These are phyloP conservation scores for Anoplophora glabripennis DNA, from an alignment of 1,140 invertebrate species.

Conservation along the genomic window DNA sequence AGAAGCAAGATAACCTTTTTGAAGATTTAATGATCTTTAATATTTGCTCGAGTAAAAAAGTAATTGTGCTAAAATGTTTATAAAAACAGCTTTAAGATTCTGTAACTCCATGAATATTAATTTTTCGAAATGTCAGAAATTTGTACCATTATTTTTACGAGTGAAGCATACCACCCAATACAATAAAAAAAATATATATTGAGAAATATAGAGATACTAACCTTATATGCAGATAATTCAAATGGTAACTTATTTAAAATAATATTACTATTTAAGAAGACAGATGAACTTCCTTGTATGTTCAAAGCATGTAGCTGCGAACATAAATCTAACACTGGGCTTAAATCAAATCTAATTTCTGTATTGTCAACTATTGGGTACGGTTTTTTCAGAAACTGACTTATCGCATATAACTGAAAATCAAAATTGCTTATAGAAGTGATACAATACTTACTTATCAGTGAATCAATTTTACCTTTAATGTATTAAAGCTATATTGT, in stretches of 20 bases:
- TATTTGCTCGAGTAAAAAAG: too few relatives aligned
- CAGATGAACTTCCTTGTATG: slow-evolving; percentile 65
- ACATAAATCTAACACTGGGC: slow-evolving; percentile 86
- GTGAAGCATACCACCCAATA: too few relatives aligned
- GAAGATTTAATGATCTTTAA: too few relatives aligned
- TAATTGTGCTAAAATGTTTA: too few relatives aligned
- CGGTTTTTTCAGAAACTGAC: slow-evolving; percentile 79
- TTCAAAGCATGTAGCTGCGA: slow-evolving; percentile 66
- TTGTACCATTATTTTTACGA: too few relatives aligned
- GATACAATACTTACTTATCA: neutral
- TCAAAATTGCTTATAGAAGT: slow-evolving; percentile 30
- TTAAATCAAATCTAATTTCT: slow-evolving; percentile 74
- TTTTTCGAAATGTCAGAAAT: too few relatives aligned
- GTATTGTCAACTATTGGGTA: slow-evolving; percentile 67
- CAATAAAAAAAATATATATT: too few relatives aligned
- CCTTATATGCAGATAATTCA: slow-evolving; percentile 79
- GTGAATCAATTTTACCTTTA: slow-evolving; percentile 62
- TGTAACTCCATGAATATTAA: slow-evolving; percentile 3
- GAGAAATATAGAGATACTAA: slow-evolving; percentile 30
- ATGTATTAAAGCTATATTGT: slow-evolving; percentile 63
- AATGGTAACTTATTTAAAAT: slow-evolving; percentile 74
- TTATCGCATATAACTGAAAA: slow-evolving; percentile 82
- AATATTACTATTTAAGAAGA: slow-evolving; percentile 76
- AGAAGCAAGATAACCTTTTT: too few relatives aligned
- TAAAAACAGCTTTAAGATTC: neutral